Conservation (phyloP, 2,888 invertebrate species). For the Cryptosula pallasiana region DNA sequence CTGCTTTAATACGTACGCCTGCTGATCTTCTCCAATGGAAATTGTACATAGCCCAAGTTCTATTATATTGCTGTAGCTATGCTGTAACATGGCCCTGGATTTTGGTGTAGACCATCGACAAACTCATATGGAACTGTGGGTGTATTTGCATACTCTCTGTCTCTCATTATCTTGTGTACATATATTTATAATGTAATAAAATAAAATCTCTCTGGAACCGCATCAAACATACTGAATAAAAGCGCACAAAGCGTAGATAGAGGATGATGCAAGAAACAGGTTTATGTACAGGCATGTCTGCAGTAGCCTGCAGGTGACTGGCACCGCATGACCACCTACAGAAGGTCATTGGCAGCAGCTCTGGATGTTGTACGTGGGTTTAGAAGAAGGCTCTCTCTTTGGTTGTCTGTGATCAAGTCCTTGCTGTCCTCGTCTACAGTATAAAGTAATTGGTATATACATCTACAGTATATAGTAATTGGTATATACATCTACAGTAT, state of each 20-base stretch:
- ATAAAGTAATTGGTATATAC: not conserved
- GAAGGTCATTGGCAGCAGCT: not conserved
- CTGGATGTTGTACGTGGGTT: slow-evolving; percentile 11
- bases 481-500: not conserved
- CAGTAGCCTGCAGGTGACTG: too few relatives aligned
- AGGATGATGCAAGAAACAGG: too few relatives aligned
- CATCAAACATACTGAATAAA: too few relatives aligned
- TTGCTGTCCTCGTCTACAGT: slow-evolving; percentile 10
- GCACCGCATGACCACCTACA: too few relatives aligned
- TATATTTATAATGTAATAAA: not conserved
- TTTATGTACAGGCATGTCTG: too few relatives aligned
- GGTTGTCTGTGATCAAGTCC: not conserved
- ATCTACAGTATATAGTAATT: not conserved
- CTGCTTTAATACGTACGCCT: too few relatives aligned
- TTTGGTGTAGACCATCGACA: not conserved
- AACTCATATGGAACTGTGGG: not conserved
- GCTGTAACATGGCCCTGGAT: not conserved
- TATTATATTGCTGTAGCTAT: not conserved
- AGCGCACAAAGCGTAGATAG: too few relatives aligned
- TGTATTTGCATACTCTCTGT: not conserved
- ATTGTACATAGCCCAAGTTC: not conserved
- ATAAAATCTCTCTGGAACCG: too few relatives aligned
- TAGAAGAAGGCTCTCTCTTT: not conserved
- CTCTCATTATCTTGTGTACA: too few relatives aligned
- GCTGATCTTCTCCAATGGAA: too few relatives aligned